Conservation (phyloP, 2,797 vertebrate species). For the Clarias pachynema region DNA sequence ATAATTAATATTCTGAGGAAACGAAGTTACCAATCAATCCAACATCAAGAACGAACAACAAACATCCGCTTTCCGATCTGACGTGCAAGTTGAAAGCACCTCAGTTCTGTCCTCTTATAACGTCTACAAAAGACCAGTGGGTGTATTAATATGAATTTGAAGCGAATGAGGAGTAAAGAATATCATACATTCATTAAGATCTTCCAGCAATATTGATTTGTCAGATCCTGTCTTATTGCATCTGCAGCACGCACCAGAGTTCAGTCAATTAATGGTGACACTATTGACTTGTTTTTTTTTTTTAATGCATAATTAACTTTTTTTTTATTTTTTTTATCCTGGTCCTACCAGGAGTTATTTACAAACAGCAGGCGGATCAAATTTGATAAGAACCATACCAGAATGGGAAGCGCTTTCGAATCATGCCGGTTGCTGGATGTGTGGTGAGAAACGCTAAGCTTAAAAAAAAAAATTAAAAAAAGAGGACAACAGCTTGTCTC, state of each 20-base stretch:
- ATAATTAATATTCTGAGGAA: slow-evolving; percentile 23
- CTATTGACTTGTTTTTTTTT: slow-evolving; percentile 32
- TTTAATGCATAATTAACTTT: slow-evolving; percentile 37
- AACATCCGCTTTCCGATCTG: neutral
- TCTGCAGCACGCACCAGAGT: slow-evolving; percentile 22
- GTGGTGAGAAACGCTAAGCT: neutral
- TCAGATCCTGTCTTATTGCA: slow-evolving; percentile 43
- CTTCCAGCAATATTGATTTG: slow-evolving; percentile 39
- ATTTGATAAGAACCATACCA: slow-evolving; percentile 16
- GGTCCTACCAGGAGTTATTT: neutral
- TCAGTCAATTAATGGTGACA: slow-evolving; percentile 45
- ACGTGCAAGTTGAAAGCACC: neutral
- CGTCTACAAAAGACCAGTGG: neutral
- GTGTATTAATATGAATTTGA: slow-evolving; percentile 14
- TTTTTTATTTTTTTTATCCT: slow-evolving; percentile 6
- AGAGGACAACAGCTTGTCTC: slow-evolving; percentile 30
- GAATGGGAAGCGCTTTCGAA: slow-evolving; percentile 18
- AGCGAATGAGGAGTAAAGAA: slow-evolving; percentile 21
- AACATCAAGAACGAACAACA: slow-evolving; percentile 21
- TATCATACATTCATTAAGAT: slow-evolving; percentile 25
- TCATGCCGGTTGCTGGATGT: slow-evolving; percentile 14
- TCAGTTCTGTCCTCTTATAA: too few species aligned
- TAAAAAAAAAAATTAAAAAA: slow-evolving; percentile 8
- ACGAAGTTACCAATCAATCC: neutral
- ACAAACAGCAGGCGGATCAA: slow-evolving; percentile 18